Base-by-base conservation (phyloP, 2,113 vertebrate genomes). In the Plotosus lineatus region DNA sequence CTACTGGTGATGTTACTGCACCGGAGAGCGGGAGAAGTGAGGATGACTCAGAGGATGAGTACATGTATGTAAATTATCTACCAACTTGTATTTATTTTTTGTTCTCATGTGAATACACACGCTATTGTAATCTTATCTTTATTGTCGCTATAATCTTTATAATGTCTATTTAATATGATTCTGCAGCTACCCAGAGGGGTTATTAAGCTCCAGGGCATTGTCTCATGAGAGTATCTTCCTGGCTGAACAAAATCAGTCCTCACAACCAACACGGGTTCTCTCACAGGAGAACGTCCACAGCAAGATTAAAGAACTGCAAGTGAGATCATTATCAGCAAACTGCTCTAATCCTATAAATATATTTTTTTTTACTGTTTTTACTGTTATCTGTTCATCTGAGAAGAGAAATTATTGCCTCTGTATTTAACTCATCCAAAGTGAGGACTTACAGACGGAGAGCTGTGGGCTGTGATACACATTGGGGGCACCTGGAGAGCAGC, bases 191-290 rank as follows among this genome's bases (percentile, higher is more conserved):
- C 89, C 91, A 0, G 90, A 88, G 85, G 86, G 88, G 3, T 23
- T 91, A 0, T 86, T 95, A 86, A 94, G 93, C 75, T 94, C 89
- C 88, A 93, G 95, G 84, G 95, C 95, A 73, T 89, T 97, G 85
- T 97, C 95, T 6, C 95, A 97, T 2, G 95, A 97, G 55, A 97
- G 95, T 85, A 95, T 97, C 90, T 97, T 97, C 90, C 90, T 95
- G 85, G 90, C 94, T 31, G 95, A 96, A 77, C 86, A 91, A 26
- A 88, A 87, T 36, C 94, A 92, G 86, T 86, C 94, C 51, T 23
- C 87, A 71, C 91, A 92, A 72, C 93, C 94, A 8, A 88, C 92
- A 4, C 90, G 94, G 74, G 94, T 95, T 21, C 94, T 95, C 87
- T 96, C 95, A 81, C 95, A 97, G 83, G 95, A 96, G 86, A 95